Conservation (phyloP, 92 coral and sea anemone genomes). For the Nematostella vectensis region DNA sequence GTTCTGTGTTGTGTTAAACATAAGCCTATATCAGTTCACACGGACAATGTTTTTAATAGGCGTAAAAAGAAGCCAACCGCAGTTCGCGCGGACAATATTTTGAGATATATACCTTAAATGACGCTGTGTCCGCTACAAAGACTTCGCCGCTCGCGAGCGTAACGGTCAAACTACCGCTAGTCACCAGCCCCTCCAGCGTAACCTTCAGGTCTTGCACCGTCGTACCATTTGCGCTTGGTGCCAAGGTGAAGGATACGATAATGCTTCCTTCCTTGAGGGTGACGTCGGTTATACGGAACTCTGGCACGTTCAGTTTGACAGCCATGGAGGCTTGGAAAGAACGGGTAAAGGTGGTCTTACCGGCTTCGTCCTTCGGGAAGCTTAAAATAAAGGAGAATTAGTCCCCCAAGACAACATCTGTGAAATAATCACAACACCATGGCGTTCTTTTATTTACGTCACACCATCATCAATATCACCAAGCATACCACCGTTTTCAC, state of each 20-base stretch:
- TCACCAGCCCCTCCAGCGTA: constrained; percentile 28
- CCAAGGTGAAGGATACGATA: constrained; percentile 49
- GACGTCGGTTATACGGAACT: constrained; percentile 36
- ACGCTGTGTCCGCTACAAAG: constrained; percentile 24
- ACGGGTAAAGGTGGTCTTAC: constrained; percentile 24
- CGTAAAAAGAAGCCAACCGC: too few relatives aligned
- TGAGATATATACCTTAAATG: constrained; percentile 16
- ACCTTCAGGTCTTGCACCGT: constrained; percentile 20
- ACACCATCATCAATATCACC: too few relatives aligned
- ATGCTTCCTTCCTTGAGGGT: constrained; percentile 55
- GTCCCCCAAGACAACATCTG: too few relatives aligned
- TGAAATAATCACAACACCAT: too few relatives aligned
- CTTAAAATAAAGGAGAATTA: constrained; percentile 30
- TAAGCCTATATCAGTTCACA: too few relatives aligned
- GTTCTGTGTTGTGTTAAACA: too few relatives aligned
- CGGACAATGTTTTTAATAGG: too few relatives aligned
- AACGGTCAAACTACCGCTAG: constrained; percentile 27
- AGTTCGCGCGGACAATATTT: too few relatives aligned
- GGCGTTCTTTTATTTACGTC: too few relatives aligned
- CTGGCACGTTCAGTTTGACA: constrained; percentile 23
- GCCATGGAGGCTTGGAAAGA: constrained; percentile 28
- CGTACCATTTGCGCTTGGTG: constrained; percentile 35
- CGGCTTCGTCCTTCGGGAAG: constrained; percentile 22
- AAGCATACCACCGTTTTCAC: too few relatives aligned
- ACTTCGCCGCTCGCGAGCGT: constrained; percentile 33